These are phyloP conservation scores for Myrmecobius fasciatus DNA, from an alignment of 2,113 vertebrate genomes.

Conservation along the genomic window DNA sequence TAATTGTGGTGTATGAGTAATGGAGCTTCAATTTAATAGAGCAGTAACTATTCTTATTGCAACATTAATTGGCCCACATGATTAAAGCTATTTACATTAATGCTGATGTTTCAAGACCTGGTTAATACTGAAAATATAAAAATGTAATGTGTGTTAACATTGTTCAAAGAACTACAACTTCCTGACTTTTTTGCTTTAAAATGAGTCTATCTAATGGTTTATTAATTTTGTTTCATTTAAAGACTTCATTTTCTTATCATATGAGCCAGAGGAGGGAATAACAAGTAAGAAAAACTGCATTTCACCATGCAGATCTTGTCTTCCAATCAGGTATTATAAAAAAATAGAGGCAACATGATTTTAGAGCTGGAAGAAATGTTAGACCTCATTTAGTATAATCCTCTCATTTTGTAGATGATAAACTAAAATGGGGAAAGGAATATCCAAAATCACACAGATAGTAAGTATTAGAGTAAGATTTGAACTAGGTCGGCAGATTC, in stretches of 20 bases:
- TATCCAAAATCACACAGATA: not conserved
- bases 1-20: slow-evolving; percentile 21
- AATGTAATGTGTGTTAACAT: not conserved
- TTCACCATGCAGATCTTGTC: not conserved
- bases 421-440: not conserved
- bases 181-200: slow-evolving; percentile 34
- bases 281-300: not conserved
- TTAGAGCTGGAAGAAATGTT: not conserved
- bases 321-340: accelerated
- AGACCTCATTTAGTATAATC: not conserved
- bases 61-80: not conserved
- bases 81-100: slow-evolving; percentile 30
- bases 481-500: not conserved
- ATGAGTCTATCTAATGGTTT: slow-evolving; percentile 39
- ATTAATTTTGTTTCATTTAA: slow-evolving; percentile 20
- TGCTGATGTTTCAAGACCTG: slow-evolving; percentile 8
- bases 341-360: not conserved
- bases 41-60: slow-evolving; percentile 21
- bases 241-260: slow-evolving; percentile 50
- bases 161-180: slow-evolving; percentile 30
- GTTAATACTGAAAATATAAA: slow-evolving; percentile 34
- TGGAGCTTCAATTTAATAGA: not conserved
- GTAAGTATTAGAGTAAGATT: not conserved
- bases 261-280: not conserved
- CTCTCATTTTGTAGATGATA: not conserved